These are phyloP conservation scores for Mustela nigripes DNA, from an alignment of 2,113 vertebrate genomes.

Conservation along the genomic window DNA sequence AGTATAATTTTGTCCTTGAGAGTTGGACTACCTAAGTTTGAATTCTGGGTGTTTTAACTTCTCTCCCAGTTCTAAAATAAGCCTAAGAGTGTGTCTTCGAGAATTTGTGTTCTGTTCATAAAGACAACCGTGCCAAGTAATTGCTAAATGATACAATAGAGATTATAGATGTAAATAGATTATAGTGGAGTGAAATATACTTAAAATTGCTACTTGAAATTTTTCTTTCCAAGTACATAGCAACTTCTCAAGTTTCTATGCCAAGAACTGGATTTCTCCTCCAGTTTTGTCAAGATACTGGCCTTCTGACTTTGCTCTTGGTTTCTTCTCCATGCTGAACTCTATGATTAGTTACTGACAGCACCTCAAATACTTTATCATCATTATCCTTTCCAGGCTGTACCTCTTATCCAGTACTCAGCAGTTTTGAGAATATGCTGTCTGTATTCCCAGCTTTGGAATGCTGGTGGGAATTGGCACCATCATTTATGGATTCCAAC, in stretches of 20 bases:
- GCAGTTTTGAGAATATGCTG: neutral
- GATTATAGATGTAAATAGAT: neutral
- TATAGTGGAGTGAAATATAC: neutral
- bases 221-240: neutral
- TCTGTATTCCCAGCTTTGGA: neutral
- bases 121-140: neutral
- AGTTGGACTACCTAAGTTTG: neutral
- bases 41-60: neutral
- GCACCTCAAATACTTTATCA: neutral
- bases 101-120: neutral
- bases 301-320: neutral
- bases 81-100: neutral
- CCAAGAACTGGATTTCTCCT: neutral
- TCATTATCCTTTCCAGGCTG: neutral
- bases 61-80: neutral
- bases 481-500: neutral
- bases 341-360: neutral
- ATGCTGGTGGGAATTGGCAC: neutral
- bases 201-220: neutral
- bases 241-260: neutral
- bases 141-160: neutral
- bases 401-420: neutral
- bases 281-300: neutral
- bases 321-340: neutral
- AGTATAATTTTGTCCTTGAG: neutral